Evolutionary conservation across 2,113 vertebrate genomes (phyloP).

Genomic region (Merops nubicus): DNA sequence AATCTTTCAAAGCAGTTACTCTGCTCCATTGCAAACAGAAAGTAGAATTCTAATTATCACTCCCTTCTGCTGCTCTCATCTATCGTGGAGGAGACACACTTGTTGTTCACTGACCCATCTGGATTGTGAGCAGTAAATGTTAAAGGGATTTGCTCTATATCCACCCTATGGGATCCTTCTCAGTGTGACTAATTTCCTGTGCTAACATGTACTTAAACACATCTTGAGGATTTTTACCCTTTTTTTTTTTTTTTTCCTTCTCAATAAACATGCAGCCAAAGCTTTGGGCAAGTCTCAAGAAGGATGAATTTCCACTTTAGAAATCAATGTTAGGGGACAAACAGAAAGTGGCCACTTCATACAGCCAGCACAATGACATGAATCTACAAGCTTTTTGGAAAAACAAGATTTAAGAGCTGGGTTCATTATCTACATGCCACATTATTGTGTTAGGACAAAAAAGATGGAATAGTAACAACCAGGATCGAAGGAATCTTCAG

Average conservation of each 20-base stretch:
- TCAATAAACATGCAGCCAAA: background rate
- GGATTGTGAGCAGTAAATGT: background rate
- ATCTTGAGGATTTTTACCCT: background rate
- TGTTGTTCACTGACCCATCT: background rate
- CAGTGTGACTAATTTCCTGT: background rate
- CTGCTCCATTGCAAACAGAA: background rate
- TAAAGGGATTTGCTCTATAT: background rate
- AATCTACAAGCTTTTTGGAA: background rate
- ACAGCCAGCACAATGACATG: accelerated
- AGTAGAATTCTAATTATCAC: background rate
- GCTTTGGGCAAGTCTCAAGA: background rate
- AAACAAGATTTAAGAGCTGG: background rate
- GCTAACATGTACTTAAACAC: background rate
- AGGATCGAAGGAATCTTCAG: background rate
- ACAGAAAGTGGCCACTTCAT: background rate
- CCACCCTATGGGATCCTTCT: background rate
- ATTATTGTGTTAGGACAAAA: background rate
- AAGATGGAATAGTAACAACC: background rate
- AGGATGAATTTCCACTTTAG: background rate
- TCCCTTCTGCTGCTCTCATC: background rate
- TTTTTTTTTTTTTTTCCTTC: accelerated
- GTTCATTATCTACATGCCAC: background rate
- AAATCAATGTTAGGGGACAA: background rate
- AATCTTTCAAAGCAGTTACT: background rate
- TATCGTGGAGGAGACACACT: background rate